Percentiles rank a stretch among this genome's conserved stretches.
Conservation (phyloP, 2,113 vertebrate genomes). For the Perca flavescens region DNA sequence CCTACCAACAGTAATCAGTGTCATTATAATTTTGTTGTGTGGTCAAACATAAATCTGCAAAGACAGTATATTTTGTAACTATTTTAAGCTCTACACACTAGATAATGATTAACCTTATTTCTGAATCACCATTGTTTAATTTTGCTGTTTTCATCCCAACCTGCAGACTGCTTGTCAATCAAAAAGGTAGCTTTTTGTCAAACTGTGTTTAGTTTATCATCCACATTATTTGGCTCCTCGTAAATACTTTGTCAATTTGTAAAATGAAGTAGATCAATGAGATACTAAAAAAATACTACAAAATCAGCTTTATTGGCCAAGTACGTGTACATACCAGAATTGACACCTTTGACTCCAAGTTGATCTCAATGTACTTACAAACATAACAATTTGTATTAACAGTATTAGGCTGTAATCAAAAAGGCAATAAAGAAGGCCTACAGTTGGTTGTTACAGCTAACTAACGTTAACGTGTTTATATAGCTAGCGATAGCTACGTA, state of each 20-base stretch:
- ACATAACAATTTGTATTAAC: not conserved
- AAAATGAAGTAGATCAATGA: too few relatives aligned
- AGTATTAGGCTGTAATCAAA: too few relatives aligned
- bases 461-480: too few relatives aligned
- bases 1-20: not conserved
- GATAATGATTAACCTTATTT: not conserved
- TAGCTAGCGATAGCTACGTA: too few relatives aligned
- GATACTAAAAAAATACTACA: not conserved
- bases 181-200: not conserved
- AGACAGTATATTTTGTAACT: not conserved
- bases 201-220: not conserved
- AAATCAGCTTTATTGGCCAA: not conserved
- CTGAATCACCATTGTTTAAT: not conserved
- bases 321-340: not conserved
- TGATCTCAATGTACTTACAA: not conserved
- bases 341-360: not conserved
- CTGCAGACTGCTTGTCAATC: not conserved
- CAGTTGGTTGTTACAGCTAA: too few relatives aligned
- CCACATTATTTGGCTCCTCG: not conserved
- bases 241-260: not conserved
- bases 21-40: not conserved
- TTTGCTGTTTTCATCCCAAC: not conserved
- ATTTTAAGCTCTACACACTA: not conserved
- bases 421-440: not conserved
- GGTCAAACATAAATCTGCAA: not conserved